phyloP scores from a whole-genome alignment of 2,797 vertebrate species.

The Cryptoprocta ferox region DNA sequence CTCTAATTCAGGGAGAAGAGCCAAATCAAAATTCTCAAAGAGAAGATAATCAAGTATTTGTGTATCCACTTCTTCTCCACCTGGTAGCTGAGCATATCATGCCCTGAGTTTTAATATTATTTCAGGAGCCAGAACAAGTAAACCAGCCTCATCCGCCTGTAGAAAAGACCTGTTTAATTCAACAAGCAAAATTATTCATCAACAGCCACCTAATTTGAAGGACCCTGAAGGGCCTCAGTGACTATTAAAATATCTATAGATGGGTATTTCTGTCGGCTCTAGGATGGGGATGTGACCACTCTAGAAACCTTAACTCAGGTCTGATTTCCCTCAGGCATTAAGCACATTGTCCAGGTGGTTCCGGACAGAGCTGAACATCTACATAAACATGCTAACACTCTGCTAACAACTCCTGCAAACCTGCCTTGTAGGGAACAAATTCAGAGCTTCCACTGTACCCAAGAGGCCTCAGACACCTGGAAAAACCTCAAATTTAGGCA shows the following conservation, averaged over 20 bases:
- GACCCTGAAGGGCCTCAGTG: neutral
- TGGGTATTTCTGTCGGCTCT: neutral
- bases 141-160: neutral
- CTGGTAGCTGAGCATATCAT: neutral
- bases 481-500: constrained; percentile 9
- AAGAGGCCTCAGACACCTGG: neutral
- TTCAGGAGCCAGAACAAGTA: constrained; percentile 31
- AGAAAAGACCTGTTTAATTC: neutral
- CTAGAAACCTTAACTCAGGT: neutral
- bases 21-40: neutral
- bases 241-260: constrained; percentile 4
- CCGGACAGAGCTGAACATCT: neutral
- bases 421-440: neutral
- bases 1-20: neutral
- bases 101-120: neutral
- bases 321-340: neutral
- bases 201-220: neutral
- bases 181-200: neutral
- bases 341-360: neutral
- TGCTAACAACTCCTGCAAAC: constrained; percentile 19
- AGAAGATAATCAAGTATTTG: constrained; percentile 16
- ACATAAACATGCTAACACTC: neutral
- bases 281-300: neutral
- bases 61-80: neutral
- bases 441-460: neutral